Conservation (phyloP, 2,797 vertebrate species). For the Esox lucius region DNA sequence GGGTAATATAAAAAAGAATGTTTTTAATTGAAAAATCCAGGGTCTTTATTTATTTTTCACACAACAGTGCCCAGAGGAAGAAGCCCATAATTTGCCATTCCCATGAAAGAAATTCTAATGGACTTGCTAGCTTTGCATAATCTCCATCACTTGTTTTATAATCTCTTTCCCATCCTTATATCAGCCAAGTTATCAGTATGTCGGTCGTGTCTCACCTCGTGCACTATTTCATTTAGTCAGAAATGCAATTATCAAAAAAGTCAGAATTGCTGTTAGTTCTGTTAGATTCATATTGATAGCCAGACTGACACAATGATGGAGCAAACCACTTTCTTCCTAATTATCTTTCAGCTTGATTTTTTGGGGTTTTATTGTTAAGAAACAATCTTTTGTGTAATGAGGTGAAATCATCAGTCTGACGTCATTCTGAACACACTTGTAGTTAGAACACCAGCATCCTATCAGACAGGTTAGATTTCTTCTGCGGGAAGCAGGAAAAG, state of each 20-base stretch:
- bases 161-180: constrained; percentile 20
- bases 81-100: too few species aligned
- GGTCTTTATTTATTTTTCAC: too few species aligned
- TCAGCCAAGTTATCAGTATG: constrained; percentile 57
- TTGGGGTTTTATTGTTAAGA: constrained; percentile 42
- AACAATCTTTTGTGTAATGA: constrained; percentile 42
- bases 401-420: constrained; percentile 42
- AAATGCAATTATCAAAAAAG: constrained; percentile 63
- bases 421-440: constrained; percentile 28
- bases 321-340: constrained; percentile 24
- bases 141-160: constrained; percentile 16
- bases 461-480: constrained; percentile 26
- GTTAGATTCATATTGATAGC: constrained; percentile 69
- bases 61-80: too few species aligned
- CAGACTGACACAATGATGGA: constrained; percentile 47
- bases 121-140: constrained; percentile 6
- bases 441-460: constrained; percentile 23
- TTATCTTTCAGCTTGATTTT: constrained; percentile 48
- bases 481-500: constrained; percentile 16
- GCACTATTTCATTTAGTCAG: constrained; percentile 70
- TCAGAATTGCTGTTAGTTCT: constrained; percentile 60
- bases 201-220: constrained; percentile 59
- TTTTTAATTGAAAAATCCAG: too few species aligned
- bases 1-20: too few species aligned
- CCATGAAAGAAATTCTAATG: constrained; percentile 6